phyloP scores from a whole-genome alignment of 2,113 vertebrate genomes.

The Desmodus rotundus region DNA sequence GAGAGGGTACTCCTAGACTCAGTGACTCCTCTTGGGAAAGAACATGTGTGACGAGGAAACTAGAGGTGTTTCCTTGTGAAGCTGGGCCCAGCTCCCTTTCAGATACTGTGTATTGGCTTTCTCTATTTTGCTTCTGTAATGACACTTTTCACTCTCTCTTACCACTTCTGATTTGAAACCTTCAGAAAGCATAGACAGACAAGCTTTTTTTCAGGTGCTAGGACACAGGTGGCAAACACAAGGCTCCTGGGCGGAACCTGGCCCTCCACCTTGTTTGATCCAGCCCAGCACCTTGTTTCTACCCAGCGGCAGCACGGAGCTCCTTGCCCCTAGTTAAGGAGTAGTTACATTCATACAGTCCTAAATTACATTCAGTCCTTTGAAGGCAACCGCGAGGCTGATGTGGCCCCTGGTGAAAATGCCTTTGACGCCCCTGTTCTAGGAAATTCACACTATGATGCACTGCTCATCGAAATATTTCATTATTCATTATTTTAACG shows the following conservation, averaged over 20 bases:
- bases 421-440: not conserved
- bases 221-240: not conserved
- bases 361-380: too few species aligned
- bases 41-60: not conserved
- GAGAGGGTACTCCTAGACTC: not conserved
- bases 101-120: not conserved
- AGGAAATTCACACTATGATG: not conserved
- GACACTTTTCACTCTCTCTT: accelerated
- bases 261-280: too few species aligned
- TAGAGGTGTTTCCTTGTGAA: not conserved
- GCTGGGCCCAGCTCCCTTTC: not conserved
- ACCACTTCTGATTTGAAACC: not conserved
- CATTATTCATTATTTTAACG: not conserved
- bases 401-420: too few species aligned
- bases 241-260: too few species aligned
- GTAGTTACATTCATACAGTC: too few species aligned
- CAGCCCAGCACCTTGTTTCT: too few species aligned
- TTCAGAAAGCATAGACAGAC: not conserved
- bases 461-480: not conserved
- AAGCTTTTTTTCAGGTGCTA: not conserved
- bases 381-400: too few species aligned
- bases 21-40: not conserved
- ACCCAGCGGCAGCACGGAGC: too few species aligned
- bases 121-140: not conserved
- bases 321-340: too few species aligned